A percentile compares a stretch with the other conserved stretches of the same genome.
Evolutionary conservation across 2,888 invertebrate genomes (phyloP).

Genomic region (Cordilura impudica): DNA sequence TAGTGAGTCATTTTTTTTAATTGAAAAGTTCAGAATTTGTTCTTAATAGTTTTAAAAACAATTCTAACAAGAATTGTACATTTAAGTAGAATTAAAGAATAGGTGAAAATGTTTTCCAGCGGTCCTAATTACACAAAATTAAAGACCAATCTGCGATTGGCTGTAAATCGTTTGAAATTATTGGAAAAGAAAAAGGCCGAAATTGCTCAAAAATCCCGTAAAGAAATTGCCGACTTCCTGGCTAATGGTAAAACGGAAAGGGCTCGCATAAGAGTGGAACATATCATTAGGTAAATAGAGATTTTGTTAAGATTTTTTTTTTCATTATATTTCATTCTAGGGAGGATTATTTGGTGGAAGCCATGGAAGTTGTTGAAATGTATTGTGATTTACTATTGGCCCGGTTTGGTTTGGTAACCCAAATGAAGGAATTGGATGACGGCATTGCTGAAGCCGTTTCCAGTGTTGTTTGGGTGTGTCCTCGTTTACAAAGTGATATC

Average conservation of each 20-base stretch:
- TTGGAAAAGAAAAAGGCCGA: conserved; percentile 99
- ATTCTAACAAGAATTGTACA: neutral
- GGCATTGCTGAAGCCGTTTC: conserved; percentile 97
- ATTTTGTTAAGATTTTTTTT: neutral
- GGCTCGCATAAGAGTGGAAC: conserved; percentile 98
- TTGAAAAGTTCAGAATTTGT: neutral
- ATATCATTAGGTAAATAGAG: conserved; percentile 87
- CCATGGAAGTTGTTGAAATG: conserved; percentile 99
- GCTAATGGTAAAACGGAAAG: conserved; percentile 89
- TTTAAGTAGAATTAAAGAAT: neutral
- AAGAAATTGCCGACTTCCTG: conserved; percentile 98
- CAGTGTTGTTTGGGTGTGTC: conserved; percentile 95
- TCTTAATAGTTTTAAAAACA: neutral
- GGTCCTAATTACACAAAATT: conserved; percentile 96
- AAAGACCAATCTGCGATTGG: conserved; percentile 95
- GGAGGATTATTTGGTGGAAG: conserved; percentile 99
- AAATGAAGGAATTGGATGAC: conserved; percentile 97
- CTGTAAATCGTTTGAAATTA: conserved; percentile 95
- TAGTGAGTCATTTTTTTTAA: conserved; percentile 45
- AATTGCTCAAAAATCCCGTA: conserved; percentile 92
- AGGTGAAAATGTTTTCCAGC: conserved; percentile 88
- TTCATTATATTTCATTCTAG: conserved; percentile 78
- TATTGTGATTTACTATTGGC: conserved; percentile 98
- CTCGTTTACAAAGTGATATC: conserved; percentile 91
- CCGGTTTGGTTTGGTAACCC: conserved; percentile 96